Percentiles rank a stretch among this genome's conserved stretches.
These are phyloP conservation scores for Hyposoter dolosus DNA, from an alignment of 2,888 invertebrate species.

Conservation along the genomic window DNA sequence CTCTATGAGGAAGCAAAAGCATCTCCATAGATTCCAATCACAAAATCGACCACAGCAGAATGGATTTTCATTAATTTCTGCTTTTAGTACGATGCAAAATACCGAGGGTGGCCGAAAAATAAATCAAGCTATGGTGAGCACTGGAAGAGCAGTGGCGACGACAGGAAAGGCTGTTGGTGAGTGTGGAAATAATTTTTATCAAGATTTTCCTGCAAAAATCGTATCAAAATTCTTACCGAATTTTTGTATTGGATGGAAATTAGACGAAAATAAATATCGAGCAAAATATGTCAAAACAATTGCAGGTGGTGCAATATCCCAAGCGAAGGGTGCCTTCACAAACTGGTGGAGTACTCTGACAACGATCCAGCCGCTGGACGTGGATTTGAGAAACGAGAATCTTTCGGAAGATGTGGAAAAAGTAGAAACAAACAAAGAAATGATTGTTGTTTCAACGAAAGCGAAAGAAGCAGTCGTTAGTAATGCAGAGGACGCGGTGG, in stretches of 20 bases:
- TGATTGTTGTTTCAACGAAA: conserved; percentile 44
- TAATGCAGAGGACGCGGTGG: conserved; percentile 46
- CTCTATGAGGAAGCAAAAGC: too few species aligned
- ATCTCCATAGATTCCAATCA: not conserved
- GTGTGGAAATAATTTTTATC: conserved; percentile 71
- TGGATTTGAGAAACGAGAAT: conserved; percentile 67
- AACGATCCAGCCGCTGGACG: conserved; percentile 85
- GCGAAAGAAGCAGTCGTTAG: conserved; percentile 46
- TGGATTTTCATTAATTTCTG: not conserved
- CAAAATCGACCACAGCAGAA: conserved; percentile 1
- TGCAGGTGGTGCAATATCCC: conserved; percentile 93
- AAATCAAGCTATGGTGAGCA: conserved; percentile 96
- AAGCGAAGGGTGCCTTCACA: conserved; percentile 94
- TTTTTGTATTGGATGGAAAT: not conserved
- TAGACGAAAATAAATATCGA: not conserved
- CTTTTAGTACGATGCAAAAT: conserved; percentile 95
- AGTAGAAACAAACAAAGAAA: conserved; percentile 43
- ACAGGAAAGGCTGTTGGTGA: conserved; percentile 91
- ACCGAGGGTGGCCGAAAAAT: conserved; percentile 97
- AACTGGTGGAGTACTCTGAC: conserved; percentile 94
- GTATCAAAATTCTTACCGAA: not conserved
- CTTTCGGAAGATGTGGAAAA: conserved; percentile 61
- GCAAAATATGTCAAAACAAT: not conserved
- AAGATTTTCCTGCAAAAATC: not conserved
- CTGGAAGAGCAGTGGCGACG: conserved; percentile 95